Percentiles rank a stretch among this genome's conserved stretches.
These are phyloP conservation scores for Drosophila conformis DNA, from an alignment of 2,888 invertebrate species.

Conservation along the genomic window DNA sequence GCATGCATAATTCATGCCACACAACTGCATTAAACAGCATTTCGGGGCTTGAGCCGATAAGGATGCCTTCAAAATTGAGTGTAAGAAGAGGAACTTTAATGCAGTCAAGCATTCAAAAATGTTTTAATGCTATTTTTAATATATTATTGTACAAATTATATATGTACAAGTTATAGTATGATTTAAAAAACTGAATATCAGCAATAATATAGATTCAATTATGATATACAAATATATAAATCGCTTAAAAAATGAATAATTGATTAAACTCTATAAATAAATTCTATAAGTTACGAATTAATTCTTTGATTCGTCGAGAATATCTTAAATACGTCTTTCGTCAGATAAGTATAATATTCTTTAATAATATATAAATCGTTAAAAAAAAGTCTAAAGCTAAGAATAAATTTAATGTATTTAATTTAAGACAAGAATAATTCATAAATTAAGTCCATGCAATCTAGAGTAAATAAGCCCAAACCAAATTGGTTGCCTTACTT, in stretches of 20 bases:
- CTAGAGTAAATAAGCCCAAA: neutral
- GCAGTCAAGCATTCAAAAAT: neutral
- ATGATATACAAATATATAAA: neutral
- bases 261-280: too few relatives aligned
- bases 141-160: neutral
- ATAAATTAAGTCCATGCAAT: neutral
- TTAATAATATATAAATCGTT: neutral
- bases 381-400: rapidly evolving
- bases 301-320: neutral
- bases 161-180: too few relatives aligned
- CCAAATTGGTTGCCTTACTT: neutral
- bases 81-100: neutral
- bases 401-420: neutral
- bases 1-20: conserved; percentile 66
- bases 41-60: conserved; percentile 20
- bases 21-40: conserved; percentile 33
- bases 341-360: rapidly evolving
- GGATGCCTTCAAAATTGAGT: conserved; percentile 16
- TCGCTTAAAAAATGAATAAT: too few relatives aligned
- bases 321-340: neutral
- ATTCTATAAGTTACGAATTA: too few relatives aligned
- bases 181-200: neutral
- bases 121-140: neutral
- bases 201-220: neutral
- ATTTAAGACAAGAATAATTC: neutral